A percentile compares a stretch with the other conserved stretches of the same genome.
These are phyloP conservation scores for Acanthaster planci DNA, from an alignment of 35 echinoderm and acorn worm species.

Conservation along the genomic window DNA sequence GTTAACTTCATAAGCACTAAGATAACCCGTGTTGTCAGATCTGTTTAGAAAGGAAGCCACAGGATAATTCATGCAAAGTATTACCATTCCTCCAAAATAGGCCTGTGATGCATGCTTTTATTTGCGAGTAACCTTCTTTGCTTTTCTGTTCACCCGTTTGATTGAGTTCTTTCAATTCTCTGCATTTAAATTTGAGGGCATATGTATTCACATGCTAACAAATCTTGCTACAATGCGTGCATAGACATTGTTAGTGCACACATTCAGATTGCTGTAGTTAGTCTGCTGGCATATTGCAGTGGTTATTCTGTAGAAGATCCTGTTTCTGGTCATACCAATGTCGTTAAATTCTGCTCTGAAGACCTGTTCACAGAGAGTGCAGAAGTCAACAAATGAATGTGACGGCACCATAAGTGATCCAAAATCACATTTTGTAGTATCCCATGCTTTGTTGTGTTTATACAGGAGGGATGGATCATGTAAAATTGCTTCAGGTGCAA, in stretches of 20 bases:
- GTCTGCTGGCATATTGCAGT: background rate
- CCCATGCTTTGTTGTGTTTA: background rate
- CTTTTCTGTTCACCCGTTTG: background rate
- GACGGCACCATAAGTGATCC: too few species aligned
- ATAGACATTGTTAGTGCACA: background rate
- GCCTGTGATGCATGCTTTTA: background rate
- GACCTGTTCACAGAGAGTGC: slow-evolving; percentile 19
- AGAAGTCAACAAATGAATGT: background rate
- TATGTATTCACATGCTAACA: background rate
- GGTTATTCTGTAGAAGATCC: background rate
- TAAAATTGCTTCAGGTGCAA: background rate
- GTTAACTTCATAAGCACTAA: too few species aligned
- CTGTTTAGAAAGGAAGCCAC: too few species aligned
- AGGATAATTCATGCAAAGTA: too few species aligned
- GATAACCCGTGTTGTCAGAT: too few species aligned
- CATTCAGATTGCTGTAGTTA: background rate
- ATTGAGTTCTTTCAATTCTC: background rate
- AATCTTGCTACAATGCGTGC: background rate
- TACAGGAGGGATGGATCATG: background rate
- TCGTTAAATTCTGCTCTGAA: slow-evolving; percentile 35
- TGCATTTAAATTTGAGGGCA: background rate
- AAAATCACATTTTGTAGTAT: too few species aligned
- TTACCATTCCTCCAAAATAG: too few species aligned
- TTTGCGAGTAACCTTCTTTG: background rate
- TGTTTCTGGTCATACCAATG: slow-evolving; percentile 14